Base-by-base conservation (phyloP, 2,797 vertebrate genomes). In the Rhinogobio ventralis region DNA sequence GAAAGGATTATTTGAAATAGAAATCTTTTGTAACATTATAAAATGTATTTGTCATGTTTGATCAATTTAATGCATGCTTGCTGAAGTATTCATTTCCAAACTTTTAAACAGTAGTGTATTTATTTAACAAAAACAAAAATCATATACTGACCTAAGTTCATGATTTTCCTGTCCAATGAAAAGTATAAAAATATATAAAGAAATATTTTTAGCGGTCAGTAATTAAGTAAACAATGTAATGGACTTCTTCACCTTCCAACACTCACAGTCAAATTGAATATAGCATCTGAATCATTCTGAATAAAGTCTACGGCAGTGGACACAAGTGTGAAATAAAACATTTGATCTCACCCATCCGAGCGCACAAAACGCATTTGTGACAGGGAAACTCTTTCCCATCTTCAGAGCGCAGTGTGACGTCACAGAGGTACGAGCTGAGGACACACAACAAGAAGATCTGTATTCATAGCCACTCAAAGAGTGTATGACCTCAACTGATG, bases 321-420 rank as follows among this genome's bases (percentile, higher is more conserved):
- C 11, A 71, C 17, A 45, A 64, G 30, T 9, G 5, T 68, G 14
- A 60, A 62, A 51, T 2, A 82, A 71, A 20, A 14, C 9, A 19
- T 5, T 33, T 81, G 57, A 57, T 93, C 96, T 93, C 94, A 99
- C 98, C 97, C 60, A 99, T 96, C 93, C 98, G 95, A 83, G 98
- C 98, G 94, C 97, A 99, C 84, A 99, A 95, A 73, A 99, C 95
- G 93, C 97, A 97, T 91, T 99, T 99, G 93, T 99, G 98, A 91
- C 98, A 99, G 0, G 95, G 95, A 91, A 99, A 98, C 92, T 99
- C 97, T 90, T 96, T 97, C 86, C 97, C 97, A 90, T 99, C 97
- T 89, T 96, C 94, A 85, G 98, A 98, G 90, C 96, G 97, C 90
- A 99, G 92, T 73, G 96, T 98, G 83, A 99, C 97, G 85, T 99